Evolutionary conservation across 2,797 vertebrate species (phyloP), one percentile per base, ranked within the genome.

Genomic region (Microchirus variegatus): DNA sequence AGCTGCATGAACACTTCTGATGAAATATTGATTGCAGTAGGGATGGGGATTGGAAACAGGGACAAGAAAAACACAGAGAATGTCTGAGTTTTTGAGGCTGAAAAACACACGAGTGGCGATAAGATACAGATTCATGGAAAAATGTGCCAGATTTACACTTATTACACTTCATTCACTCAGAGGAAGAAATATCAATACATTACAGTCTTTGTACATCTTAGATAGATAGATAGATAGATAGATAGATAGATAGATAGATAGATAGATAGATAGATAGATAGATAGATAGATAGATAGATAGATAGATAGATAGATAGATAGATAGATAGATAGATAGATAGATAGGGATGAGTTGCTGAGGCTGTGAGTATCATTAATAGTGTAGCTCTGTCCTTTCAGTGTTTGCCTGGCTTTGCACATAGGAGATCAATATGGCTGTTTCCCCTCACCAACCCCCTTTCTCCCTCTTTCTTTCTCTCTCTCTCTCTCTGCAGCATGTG

Each of bases 331-430:
- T 73, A 63, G 75, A 84, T 74, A 73, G 81, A 82, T 81, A 65
- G 78, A 78, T 76, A 26, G 37, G 74, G 87, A 90, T 81, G 77
- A 84, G 73, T 42, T 75, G 71, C 65, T 62, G 73, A 77, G 67
- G 79, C 69, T 84, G 56, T 82, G 78, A 88, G 83, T 86, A 86
- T 87, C 83, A 85, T 90, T 90, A 89, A 90, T 88, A 88, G 87
- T 88, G 89, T 89, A 86, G 85, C 83, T 89, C 82, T 83, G 84
- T 90, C 89, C 88, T 90, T 90, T 91, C 86, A 77, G 78, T 91
- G 91, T 93, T 93, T 92, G 92, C 88, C 89, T 90, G 87, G 89
- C 91, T 91, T 91, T 91, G 90, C 91, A 92, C 91, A 92, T 89
- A 83, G 72, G 59, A 82, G 91, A 93, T 93, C 92, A 92, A 93